Conservation (phyloP, 2,113 vertebrate genomes). For the Grallaria varia region DNA sequence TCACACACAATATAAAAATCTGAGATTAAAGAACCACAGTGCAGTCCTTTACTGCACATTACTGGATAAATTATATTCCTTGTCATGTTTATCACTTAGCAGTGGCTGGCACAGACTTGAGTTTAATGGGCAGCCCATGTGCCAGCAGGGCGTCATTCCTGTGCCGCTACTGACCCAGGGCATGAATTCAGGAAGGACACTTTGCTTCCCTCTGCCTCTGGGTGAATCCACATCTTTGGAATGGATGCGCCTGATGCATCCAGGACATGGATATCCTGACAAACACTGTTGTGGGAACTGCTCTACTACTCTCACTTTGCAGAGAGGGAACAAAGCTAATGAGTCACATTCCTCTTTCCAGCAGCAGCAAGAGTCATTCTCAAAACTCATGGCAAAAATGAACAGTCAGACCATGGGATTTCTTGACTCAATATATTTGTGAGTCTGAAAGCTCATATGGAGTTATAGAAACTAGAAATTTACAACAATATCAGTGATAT, state of each 20-base stretch:
- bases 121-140: neutral
- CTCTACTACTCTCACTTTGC: neutral
- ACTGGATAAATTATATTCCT: neutral
- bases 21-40: neutral
- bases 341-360: neutral
- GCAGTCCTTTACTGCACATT: neutral
- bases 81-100: neutral
- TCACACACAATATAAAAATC: neutral
- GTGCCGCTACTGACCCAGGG: neutral
- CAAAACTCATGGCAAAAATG: neutral
- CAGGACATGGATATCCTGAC: neutral
- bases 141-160: neutral
- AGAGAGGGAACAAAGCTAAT: neutral
- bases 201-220: neutral
- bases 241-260: fast-evolving
- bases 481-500: neutral
- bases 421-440: neutral
- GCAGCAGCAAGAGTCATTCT: neutral
- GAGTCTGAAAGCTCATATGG: neutral
- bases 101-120: neutral
- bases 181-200: neutral
- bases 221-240: neutral
- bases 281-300: neutral
- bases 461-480: neutral
- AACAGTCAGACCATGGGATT: neutral